Conservation (phyloP, 2,888 invertebrate species). For the Steromphala cineraria region DNA sequence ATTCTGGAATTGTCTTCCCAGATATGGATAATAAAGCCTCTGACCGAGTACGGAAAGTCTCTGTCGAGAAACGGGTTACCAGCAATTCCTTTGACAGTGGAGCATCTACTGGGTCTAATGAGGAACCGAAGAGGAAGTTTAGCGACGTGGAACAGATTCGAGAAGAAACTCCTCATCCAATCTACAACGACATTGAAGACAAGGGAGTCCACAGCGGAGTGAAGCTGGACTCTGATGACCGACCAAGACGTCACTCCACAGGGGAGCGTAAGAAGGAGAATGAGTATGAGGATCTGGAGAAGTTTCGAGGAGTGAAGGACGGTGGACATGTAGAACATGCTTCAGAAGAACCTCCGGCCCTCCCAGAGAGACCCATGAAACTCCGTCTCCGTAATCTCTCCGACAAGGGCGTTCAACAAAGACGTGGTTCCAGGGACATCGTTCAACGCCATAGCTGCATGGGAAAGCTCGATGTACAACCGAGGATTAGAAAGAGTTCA, state of each 20-base stretch:
- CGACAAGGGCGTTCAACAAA: neutral
- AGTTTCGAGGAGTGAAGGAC: conserved; percentile 45
- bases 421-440: neutral
- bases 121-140: conserved; percentile 27
- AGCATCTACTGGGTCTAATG: conserved; percentile 48
- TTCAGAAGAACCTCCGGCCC: conserved; percentile 9
- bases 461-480: neutral
- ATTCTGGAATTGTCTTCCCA: conserved; percentile 49
- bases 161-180: conserved; percentile 6
- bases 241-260: neutral
- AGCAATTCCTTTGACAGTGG: conserved; percentile 61
- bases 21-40: conserved; percentile 20
- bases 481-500: neutral
- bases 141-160: conserved; percentile 20
- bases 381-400: neutral
- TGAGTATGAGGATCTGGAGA: conserved; percentile 55
- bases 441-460: neutral
- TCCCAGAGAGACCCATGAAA: conserved; percentile 11
- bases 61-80: conserved; percentile 31
- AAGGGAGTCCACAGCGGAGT: neutral
- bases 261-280: conserved; percentile 35
- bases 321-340: neutral
- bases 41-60: neutral
- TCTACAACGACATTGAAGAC: conserved; percentile 23
- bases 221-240: neutral